Percentiles rank a stretch among this genome's conserved stretches.
These are phyloP conservation scores for Drosophila sordidula DNA, from an alignment of 2,888 invertebrate genomes.

Conservation along the genomic window DNA sequence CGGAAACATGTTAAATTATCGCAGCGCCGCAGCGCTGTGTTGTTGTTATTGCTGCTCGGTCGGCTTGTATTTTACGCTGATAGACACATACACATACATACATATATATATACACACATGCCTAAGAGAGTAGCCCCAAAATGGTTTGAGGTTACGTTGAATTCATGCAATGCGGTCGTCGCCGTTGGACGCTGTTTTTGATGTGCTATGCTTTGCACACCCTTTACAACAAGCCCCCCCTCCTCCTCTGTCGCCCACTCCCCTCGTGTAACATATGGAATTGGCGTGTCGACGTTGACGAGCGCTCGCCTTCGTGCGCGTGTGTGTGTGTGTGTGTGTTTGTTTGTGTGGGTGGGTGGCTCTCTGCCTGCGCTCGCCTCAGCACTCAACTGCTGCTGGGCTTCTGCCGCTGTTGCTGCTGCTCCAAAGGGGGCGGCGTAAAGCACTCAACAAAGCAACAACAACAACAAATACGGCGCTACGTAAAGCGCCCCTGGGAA, in stretches of 20 bases:
- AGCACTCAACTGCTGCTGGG: slow-evolving; percentile 56
- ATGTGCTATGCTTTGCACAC: slow-evolving; percentile 41
- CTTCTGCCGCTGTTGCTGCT: slow-evolving; percentile 7
- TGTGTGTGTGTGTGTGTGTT: slow-evolving; percentile 2
- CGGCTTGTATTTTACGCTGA: slow-evolving; percentile 55
- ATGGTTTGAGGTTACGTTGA: slow-evolving; percentile 68
- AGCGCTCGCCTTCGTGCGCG: slow-evolving; percentile 36
- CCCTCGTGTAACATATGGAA: slow-evolving; percentile 73
- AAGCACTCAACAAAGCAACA: slow-evolving; percentile 69
- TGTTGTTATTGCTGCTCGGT: slow-evolving; percentile 27
- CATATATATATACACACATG: background rate
- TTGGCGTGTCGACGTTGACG: slow-evolving; percentile 79
- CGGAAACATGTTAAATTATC: slow-evolving; percentile 78
- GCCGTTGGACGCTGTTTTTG: slow-evolving; percentile 44
- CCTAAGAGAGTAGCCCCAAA: slow-evolving; percentile 33
- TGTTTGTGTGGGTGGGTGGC: slow-evolving; percentile 20
- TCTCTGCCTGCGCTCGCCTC: slow-evolving; percentile 7
- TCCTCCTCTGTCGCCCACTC: background rate
- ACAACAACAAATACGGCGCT: slow-evolving; percentile 31
- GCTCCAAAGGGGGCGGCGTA: slow-evolving; percentile 60
- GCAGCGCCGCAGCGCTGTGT: slow-evolving; percentile 29
- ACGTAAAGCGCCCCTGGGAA: slow-evolving; percentile 76
- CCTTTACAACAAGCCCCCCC: slow-evolving; percentile 25
- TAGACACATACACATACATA: slow-evolving; percentile 27
- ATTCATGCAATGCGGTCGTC: slow-evolving; percentile 77